Conservation (phyloP, 2,797 vertebrate species). For the Acipenser ruthenus region DNA sequence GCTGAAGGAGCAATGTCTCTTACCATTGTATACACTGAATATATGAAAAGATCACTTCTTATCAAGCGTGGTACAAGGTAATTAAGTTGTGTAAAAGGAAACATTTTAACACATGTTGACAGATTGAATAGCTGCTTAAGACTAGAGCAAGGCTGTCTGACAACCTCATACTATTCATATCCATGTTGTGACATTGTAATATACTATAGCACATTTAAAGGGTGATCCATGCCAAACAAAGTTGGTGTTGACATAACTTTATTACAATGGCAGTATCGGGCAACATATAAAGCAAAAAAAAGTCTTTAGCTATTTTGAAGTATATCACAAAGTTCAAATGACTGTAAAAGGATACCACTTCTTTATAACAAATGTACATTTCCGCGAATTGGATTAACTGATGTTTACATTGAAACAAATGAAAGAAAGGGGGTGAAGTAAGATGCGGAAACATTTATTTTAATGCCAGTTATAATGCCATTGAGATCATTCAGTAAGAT, state of each 20-base stretch:
- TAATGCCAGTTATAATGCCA: too few species aligned
- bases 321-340: too few species aligned
- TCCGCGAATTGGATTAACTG: too few species aligned
- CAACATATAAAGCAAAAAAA: too few species aligned
- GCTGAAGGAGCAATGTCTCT: slow-evolving; percentile 1
- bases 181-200: neutral
- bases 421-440: too few species aligned
- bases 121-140: neutral
- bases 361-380: too few species aligned
- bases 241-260: neutral
- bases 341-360: too few species aligned
- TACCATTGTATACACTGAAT: slow-evolving; percentile 1
- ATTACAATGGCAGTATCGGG: too few species aligned
- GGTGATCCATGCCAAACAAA: neutral
- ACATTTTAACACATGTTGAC: neutral
- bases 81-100: slow-evolving; percentile 4
- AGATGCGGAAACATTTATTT: too few species aligned
- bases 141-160: neutral
- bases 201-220: neutral
- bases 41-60: slow-evolving; percentile 5
- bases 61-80: neutral
- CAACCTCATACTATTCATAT: neutral
- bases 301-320: too few species aligned
- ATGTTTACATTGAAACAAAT: too few species aligned
- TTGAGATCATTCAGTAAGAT: too few species aligned